Conservation (phyloP, 1,140 invertebrate genomes). For the Aphelenchoides fujianensis region DNA sequence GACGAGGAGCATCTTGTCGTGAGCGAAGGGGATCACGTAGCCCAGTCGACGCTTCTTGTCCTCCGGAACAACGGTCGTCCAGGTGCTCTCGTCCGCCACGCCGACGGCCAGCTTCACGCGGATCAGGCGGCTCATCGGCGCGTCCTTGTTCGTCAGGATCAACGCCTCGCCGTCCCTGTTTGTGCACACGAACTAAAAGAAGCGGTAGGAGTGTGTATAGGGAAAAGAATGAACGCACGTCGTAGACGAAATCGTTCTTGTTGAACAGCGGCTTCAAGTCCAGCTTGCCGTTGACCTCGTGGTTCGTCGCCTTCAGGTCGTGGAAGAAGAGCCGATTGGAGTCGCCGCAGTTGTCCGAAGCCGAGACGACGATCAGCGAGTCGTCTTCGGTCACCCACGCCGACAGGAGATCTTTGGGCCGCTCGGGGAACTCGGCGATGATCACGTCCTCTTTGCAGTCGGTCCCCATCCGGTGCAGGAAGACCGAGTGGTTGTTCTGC, state of each 20-base stretch:
- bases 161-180: conserved; percentile 69
- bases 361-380: conserved; percentile 48
- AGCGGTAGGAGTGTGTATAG: background rate
- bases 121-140: conserved; percentile 83
- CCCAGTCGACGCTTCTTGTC: conserved; percentile 82
- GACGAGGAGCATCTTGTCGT: conserved; percentile 81
- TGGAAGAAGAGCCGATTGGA: conserved; percentile 57
- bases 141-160: conserved; percentile 88
- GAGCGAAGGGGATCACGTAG: conserved; percentile 77
- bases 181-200: conserved; percentile 5
- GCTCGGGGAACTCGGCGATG: conserved; percentile 82
- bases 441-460: conserved; percentile 82
- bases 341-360: conserved; percentile 55
- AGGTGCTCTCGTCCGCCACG: conserved; percentile 68
- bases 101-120: conserved; percentile 81
- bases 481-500: conserved; percentile 86
- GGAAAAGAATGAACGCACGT: conserved; percentile 68
- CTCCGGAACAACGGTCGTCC: conserved; percentile 81
- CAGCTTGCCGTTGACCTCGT: conserved; percentile 50
- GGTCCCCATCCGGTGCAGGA: conserved; percentile 83
- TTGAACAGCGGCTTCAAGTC: conserved; percentile 68
- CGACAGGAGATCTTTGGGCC: conserved; percentile 85
- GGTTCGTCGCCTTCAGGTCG: conserved; percentile 42
- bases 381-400: conserved; percentile 71
- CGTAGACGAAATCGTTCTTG: conserved; percentile 88